Base-by-base conservation (phyloP, 2,888 invertebrate species). In the Trichopoda pennipes region DNA sequence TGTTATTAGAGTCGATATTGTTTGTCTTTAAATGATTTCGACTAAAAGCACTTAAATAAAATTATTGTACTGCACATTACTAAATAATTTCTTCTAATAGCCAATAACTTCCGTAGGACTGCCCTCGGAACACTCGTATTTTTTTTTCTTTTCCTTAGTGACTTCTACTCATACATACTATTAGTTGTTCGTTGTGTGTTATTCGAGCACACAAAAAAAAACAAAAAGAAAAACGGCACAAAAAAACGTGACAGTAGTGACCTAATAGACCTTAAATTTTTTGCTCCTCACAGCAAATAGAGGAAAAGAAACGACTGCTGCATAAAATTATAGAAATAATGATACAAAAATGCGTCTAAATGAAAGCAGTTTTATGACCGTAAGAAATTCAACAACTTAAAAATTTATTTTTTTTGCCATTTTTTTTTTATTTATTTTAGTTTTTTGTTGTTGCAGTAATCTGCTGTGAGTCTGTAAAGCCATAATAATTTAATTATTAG, bases 201-300 rank as follows among this genome's bases (percentile, higher is more conserved):
- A 69, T n/a, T 51, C 53, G 10, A 55, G 63, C 49, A 38, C 49
- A 42, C 32, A 53, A 32, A 64, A 55, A n/a, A 0, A n/a, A n/a
- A n/a, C n/a, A n/a, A n/a, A n/a, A 32, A 14, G 14, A 32, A 42
- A 58, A 21, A 35, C 47, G 42, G 16, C 58, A 53, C 47, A 51
- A 76, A 76, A 55, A 82, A 82, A 82, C 82, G 82, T 82, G 82
- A 82, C 75, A 82, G 76, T 53, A 79, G 70, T 82, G 82, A 82
- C 82, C 82, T 68, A 82, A 82, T 79, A 68, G 82, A 82, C 82
- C 79, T 82, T 68, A 75, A 74, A 58, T 55, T 66, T 77, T 63
- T 51, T 42, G 28, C 16, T 19, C 17, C 53, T 38, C 35, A 28
- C 4, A 14, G 19, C 38, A 19, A 32, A 19, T 0, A 35, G 17